phyloP scores from a whole-genome alignment of 2,888 invertebrate species.

The Drosophila putrida region DNA sequence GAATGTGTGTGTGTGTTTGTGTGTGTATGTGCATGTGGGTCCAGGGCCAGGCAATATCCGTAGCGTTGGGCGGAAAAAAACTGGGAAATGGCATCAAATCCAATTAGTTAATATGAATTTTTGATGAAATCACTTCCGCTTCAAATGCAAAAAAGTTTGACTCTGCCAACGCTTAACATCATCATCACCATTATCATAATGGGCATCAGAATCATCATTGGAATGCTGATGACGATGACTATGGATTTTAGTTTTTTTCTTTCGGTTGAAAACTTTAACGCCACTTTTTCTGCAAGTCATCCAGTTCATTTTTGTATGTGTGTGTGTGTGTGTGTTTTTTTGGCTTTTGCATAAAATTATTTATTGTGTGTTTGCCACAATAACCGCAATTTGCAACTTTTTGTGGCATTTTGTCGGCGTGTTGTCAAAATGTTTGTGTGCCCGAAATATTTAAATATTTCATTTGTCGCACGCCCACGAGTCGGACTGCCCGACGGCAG shows the following conservation, averaged over 20 bases:
- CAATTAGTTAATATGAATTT: slow-evolving; percentile 82
- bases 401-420: slow-evolving; percentile 77
- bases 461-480: slow-evolving; percentile 66
- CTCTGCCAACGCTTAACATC: slow-evolving; percentile 20
- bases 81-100: slow-evolving; percentile 70
- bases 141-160: slow-evolving; percentile 61
- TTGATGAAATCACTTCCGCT: slow-evolving; percentile 81
- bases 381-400: slow-evolving; percentile 81
- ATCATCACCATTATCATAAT: slow-evolving; percentile 15
- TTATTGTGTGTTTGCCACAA: slow-evolving; percentile 72
- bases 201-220: slow-evolving; percentile 20
- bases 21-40: slow-evolving; percentile 10
- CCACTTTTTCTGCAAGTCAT: slow-evolving; percentile 69
- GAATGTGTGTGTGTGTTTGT: slow-evolving; percentile 17
- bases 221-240: slow-evolving; percentile 46
- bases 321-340: slow-evolving; percentile 22
- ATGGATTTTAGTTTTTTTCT: slow-evolving; percentile 40
- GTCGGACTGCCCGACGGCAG: slow-evolving; percentile 13
- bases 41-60: slow-evolving; percentile 66
- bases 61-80: slow-evolving; percentile 32
- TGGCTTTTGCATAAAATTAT: slow-evolving; percentile 54
- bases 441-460: slow-evolving; percentile 76
- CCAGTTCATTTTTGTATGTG: slow-evolving; percentile 18
- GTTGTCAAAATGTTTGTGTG: slow-evolving; percentile 77
- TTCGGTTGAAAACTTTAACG: slow-evolving; percentile 66